Percentiles rank a stretch among this genome's conserved stretches.
phyloP scores from a whole-genome alignment of 2,797 vertebrate species.

The Melanotaenia pygmaea region DNA sequence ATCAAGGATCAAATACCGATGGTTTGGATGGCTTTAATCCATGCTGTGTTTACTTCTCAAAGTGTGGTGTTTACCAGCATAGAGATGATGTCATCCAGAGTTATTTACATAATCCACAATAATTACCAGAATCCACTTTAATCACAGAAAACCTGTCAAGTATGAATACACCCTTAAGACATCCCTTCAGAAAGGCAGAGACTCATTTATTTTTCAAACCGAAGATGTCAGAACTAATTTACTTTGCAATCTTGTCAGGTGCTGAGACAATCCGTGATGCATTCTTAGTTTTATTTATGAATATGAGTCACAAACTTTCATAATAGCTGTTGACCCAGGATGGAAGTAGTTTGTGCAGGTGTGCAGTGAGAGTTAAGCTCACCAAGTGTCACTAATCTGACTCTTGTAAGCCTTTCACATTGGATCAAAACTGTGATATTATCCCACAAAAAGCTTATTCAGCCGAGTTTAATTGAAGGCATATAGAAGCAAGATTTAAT shows the following conservation, averaged over 20 bases:
- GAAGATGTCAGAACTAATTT: constrained; percentile 1
- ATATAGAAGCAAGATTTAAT: constrained; percentile 17
- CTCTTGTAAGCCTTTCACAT: neutral
- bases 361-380: neutral
- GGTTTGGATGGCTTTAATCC: neutral
- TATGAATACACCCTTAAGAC: neutral
- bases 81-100: neutral
- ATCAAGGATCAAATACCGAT: neutral
- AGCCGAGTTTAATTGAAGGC: constrained; percentile 27
- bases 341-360: neutral
- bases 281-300: neutral
- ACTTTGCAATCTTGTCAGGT: neutral
- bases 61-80: neutral
- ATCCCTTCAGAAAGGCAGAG: neutral
- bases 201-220: neutral
- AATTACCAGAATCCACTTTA: neutral
- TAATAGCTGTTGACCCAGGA: neutral
- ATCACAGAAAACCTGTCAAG: neutral
- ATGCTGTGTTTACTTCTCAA: neutral
- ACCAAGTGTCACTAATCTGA: neutral
- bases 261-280: neutral
- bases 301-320: neutral
- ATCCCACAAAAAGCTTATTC: constrained; percentile 17
- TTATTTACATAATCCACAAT: neutral
- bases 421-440: neutral